Evolutionary conservation across 1,140 invertebrate species (phyloP), one percentile per base, ranked within the genome.

Genomic region (Drosophila nigrodunni): DNA sequence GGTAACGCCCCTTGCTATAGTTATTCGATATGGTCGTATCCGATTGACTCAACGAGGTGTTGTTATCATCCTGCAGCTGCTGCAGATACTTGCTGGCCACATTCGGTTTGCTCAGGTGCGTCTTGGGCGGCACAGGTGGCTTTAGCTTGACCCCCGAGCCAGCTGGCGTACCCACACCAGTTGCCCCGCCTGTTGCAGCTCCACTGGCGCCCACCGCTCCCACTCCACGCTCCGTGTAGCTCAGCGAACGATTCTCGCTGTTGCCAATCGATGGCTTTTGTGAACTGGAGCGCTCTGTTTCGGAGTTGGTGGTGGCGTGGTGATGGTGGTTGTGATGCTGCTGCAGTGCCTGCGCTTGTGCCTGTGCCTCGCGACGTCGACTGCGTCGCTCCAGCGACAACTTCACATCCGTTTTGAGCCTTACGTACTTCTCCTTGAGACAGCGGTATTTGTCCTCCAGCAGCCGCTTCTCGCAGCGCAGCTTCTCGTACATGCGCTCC

Each of bases 401-500:
- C 86, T 96, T 95, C 3, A 96, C 95, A 62, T 97, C 96, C 7
- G 95, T 96, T 83, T 97, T 97, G 30, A 97, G 91, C n/a, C 96
- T 93, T 11, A 96, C 93, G 80, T 97, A 96, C 87, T 97, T 97
- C 78, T 97, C 96, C 91, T 97, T 97, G 15, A 97, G 92, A 60
- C 95, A 96, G n/a, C 94, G 94, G 82, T 97, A 97, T 82, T 97
- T 97, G 77, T 97, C 96, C 73, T 95, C 94, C 0, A 97, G 76
- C 13, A 96, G 87, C 2, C 95, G 93, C 76, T 96, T 96, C 81
- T 96, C 95, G 78, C 95, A 95, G 2, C 95, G 93, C 44, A 96
- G 88, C 78, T 96, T 95, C 74, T 96, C 95, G 77, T 93, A 95
- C 72, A 94, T 66, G 72, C 93, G 74, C 77, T 95, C 85, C 92